Percentiles rank a stretch among this genome's conserved stretches.
Conservation (phyloP, 2,888 invertebrate genomes). For the Abrostola tripartita region DNA sequence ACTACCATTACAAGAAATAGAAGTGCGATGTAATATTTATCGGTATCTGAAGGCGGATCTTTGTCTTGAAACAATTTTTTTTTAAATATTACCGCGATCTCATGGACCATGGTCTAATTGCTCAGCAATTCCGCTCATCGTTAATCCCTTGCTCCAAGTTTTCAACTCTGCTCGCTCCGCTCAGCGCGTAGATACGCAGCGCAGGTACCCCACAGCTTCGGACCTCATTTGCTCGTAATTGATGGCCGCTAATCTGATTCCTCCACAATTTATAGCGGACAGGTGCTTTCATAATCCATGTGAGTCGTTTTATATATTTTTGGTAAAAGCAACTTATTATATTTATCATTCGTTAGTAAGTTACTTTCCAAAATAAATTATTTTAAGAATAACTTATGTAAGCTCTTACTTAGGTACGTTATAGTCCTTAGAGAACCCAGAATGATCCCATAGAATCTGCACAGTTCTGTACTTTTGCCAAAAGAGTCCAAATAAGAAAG, state of each 20-base stretch:
- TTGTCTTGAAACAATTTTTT: no score
- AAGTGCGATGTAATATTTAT: no score
- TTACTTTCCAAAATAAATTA: neutral
- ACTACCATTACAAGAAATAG: no score
- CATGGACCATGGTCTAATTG: no score
- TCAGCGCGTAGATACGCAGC: constrained; percentile 19
- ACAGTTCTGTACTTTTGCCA: no score
- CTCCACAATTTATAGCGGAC: constrained; percentile 36
- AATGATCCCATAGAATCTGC: no score
- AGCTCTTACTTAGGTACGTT: no score
- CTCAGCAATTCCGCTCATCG: neutral
- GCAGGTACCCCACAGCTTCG: constrained; percentile 29
- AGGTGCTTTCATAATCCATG: constrained; percentile 30
- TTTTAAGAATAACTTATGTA: no score
- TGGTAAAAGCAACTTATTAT: neutral
- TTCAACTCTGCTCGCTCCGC: constrained; percentile 6
- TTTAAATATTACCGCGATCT: no score
- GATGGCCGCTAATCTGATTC: constrained; percentile 52
- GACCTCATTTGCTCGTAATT: constrained; percentile 53
- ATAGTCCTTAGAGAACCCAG: no score
- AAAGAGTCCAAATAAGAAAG: no score
- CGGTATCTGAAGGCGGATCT: no score
- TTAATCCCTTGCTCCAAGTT: neutral
- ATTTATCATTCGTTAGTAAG: neutral
- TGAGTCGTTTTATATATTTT: constrained; percentile 10